Percentiles rank a stretch among this genome's conserved stretches.
Conservation (phyloP, 2,113 vertebrate genomes). For the Pyrgilauda ruficollis region DNA sequence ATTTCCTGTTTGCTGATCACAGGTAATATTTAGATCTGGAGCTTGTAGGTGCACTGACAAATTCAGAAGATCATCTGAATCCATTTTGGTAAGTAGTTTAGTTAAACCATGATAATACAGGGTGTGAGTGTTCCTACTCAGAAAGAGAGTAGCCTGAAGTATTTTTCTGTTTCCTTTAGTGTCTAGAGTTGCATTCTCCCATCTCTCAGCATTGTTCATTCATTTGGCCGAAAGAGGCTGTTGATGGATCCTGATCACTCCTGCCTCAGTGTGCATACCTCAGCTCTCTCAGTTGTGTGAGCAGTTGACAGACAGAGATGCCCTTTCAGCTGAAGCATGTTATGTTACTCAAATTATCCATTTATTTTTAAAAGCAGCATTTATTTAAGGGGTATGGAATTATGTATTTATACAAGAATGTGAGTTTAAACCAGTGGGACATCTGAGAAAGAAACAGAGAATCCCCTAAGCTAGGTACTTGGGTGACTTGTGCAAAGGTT, state of each 20-base stretch:
- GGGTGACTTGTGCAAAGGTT: background rate
- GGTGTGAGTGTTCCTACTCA: background rate
- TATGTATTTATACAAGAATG: background rate
- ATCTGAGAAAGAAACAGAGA: background rate
- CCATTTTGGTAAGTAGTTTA: background rate
- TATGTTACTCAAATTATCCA: background rate
- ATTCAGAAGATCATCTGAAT: background rate
- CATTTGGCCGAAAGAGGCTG: background rate
- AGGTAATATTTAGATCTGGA: background rate
- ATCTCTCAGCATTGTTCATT: background rate
- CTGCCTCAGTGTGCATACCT: background rate
- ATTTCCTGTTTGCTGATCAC: background rate
- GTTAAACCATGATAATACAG: background rate
- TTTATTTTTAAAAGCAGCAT: background rate
- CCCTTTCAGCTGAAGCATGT: background rate
- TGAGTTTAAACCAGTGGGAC: background rate
- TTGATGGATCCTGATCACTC: background rate
- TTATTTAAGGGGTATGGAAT: background rate
- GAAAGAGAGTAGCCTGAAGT: background rate
- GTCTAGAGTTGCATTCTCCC: background rate
- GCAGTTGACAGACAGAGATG: background rate
- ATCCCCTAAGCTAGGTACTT: background rate
- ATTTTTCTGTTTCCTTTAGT: background rate
- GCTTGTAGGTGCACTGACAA: background rate
- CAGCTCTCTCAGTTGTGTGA: background rate